A percentile compares a stretch with the other conserved stretches of the same genome.
Conservation (phyloP, 2,888 invertebrate species). For the Drosophila mettleri region DNA sequence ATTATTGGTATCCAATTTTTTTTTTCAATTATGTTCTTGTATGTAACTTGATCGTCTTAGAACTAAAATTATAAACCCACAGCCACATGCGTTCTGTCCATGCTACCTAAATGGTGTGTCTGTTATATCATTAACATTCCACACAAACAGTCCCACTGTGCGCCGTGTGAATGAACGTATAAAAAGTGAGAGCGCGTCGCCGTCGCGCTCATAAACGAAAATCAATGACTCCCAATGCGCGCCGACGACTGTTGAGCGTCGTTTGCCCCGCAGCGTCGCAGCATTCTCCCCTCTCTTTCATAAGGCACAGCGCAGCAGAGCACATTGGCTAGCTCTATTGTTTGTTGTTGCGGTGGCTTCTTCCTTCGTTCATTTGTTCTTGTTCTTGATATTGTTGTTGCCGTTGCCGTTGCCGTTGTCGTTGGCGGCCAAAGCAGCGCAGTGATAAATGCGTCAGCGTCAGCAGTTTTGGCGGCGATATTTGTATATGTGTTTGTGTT, state of each 20-base stretch:
- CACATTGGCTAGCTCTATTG: slow-evolving; percentile 29
- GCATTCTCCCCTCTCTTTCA: neutral
- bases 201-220: slow-evolving; percentile 75
- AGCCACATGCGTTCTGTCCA: neutral
- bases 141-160: slow-evolving; percentile 51
- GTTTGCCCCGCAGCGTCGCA: slow-evolving; percentile 18
- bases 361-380: slow-evolving; percentile 41
- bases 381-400: slow-evolving; percentile 19
- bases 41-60: neutral
- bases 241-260: slow-evolving; percentile 41
- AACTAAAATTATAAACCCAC: slow-evolving; percentile 1
- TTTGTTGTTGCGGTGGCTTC: slow-evolving; percentile 46
- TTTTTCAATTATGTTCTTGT: neutral
- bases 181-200: slow-evolving; percentile 73
- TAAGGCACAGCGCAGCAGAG: slow-evolving; percentile 3
- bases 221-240: slow-evolving; percentile 76
- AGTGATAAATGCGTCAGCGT: slow-evolving; percentile 65
- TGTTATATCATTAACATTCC: slow-evolving; percentile 34
- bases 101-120: slow-evolving; percentile 14
- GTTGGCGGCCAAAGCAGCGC: slow-evolving; percentile 46
- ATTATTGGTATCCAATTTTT: neutral
- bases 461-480: slow-evolving; percentile 41
- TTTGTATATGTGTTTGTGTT: slow-evolving; percentile 14
- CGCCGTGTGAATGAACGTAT: slow-evolving; percentile 78
- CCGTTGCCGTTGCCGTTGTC: slow-evolving; percentile 19